These are phyloP conservation scores for Leiothrix lutea DNA, from an alignment of 2,113 vertebrate species.

Conservation along the genomic window DNA sequence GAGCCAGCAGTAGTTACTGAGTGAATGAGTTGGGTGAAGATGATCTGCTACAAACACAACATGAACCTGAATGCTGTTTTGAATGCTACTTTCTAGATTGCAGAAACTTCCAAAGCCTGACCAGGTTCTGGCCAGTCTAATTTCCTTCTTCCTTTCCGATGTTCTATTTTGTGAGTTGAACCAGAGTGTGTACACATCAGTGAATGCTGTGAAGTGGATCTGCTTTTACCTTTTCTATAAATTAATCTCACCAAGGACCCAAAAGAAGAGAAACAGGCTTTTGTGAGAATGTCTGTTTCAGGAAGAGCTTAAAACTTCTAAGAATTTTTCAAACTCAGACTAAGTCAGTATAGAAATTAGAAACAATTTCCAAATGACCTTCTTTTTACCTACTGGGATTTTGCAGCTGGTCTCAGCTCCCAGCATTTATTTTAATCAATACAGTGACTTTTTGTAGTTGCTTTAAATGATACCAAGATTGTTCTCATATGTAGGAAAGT, in stretches of 20 bases:
- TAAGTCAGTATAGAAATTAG: background rate
- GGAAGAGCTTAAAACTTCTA: background rate
- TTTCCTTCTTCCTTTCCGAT: background rate
- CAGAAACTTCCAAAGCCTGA: background rate
- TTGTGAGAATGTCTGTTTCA: background rate
- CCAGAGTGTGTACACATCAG: background rate
- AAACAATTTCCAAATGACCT: background rate
- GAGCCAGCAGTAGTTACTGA: background rate
- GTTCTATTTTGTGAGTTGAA: background rate
- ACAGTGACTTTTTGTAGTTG: background rate
- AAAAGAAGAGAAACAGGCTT: accelerated
- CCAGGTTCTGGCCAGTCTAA: background rate
- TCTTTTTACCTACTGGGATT: background rate
- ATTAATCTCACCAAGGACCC: background rate
- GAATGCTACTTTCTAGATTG: background rate
- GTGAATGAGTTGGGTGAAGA: background rate
- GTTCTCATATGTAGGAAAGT: background rate
- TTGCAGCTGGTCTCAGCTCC: background rate
- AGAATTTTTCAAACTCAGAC: background rate
- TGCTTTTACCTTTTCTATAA: background rate
- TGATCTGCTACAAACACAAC: background rate
- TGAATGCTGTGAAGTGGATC: background rate
- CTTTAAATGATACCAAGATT: background rate
- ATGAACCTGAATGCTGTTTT: background rate
- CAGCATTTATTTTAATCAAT: background rate